These are phyloP conservation scores for Gallinago jamesoni DNA, from an alignment of 2,113 vertebrate species.

Conservation along the genomic window DNA sequence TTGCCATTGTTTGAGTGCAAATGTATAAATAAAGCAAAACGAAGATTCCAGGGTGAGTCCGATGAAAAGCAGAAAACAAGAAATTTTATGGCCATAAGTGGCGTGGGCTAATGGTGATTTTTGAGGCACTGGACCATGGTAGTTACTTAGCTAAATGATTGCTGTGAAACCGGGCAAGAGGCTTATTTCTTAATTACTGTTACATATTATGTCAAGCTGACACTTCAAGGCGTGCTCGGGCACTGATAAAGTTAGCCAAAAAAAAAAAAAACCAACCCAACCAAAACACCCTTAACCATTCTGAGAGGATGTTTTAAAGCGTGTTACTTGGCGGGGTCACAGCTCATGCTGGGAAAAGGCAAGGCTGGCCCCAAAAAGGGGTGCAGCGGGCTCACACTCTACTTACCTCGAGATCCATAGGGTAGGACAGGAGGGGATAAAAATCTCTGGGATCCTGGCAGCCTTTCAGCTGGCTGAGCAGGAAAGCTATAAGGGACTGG, in stretches of 20 bases:
- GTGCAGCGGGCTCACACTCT: accelerated
- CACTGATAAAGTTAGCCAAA: slow-evolving; percentile 83
- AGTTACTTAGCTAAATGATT: slow-evolving; percentile 91
- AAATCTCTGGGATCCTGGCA: not conserved
- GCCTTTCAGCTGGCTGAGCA: not conserved
- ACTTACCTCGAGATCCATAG: not conserved
- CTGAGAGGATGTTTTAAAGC: not conserved
- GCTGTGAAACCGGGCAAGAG: slow-evolving; percentile 81
- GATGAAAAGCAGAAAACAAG: slow-evolving; percentile 98
- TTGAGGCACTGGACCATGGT: slow-evolving; percentile 95
- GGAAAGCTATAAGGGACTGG: not conserved
- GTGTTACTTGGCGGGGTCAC: accelerated
- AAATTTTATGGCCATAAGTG: slow-evolving; percentile 98
- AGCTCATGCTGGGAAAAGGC: not conserved
- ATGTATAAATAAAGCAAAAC: slow-evolving; percentile 93
- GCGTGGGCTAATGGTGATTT: slow-evolving; percentile 98
- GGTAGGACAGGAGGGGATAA: not conserved
- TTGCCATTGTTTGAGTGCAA: slow-evolving; percentile 88
- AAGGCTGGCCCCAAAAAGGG: not conserved
- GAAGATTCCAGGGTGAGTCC: slow-evolving; percentile 88
- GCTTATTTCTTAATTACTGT: slow-evolving; percentile 97
- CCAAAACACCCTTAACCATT: not conserved
- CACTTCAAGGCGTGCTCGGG: slow-evolving; percentile 70
- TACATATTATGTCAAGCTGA: slow-evolving; percentile 86
- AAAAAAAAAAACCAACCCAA: not conserved